Evolutionary conservation across 2,113 vertebrate genomes (phyloP).

Genomic region (Melanostigma gelatinosum): DNA sequence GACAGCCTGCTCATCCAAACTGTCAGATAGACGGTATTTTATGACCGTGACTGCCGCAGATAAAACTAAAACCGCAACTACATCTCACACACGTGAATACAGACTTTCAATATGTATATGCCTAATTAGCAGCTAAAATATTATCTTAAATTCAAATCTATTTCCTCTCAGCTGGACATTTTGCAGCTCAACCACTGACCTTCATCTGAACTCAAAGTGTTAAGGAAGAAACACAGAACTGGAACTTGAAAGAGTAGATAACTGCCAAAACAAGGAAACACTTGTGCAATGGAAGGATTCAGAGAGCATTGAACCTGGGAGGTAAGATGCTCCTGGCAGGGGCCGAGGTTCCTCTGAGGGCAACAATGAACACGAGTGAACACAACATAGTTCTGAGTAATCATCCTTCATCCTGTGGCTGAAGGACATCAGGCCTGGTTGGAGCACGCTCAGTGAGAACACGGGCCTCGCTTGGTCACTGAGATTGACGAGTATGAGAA

Average conservation of each 20-base stretch:
- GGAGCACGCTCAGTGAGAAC: not conserved
- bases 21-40: not conserved
- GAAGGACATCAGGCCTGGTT: slow-evolving; percentile 7
- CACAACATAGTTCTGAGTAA: slow-evolving; percentile 19
- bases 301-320: slow-evolving; percentile 23
- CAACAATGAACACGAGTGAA: slow-evolving; percentile 22
- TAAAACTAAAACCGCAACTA: not conserved
- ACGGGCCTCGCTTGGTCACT: not conserved
- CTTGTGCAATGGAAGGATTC: slow-evolving; percentile 20
- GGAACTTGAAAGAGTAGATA: slow-evolving; percentile 8
- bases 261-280: slow-evolving; percentile 44
- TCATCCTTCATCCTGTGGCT: slow-evolving; percentile 24
- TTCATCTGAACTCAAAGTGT: slow-evolving; percentile 3
- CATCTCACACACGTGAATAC: not conserved
- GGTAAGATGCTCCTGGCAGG: slow-evolving; percentile 52
- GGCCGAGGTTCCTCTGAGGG: slow-evolving; percentile 1
- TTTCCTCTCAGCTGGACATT: slow-evolving; percentile 13
- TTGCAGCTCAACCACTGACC: slow-evolving; percentile 14
- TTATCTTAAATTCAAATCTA: not conserved
- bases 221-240: not conserved
- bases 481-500: slow-evolving; percentile 33
- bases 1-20: not conserved
- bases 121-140: slow-evolving; percentile 12
- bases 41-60: not conserved
- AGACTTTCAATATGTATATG: not conserved